Conservation (phyloP, 2,797 vertebrate species). For the Anolis apletophallus region DNA sequence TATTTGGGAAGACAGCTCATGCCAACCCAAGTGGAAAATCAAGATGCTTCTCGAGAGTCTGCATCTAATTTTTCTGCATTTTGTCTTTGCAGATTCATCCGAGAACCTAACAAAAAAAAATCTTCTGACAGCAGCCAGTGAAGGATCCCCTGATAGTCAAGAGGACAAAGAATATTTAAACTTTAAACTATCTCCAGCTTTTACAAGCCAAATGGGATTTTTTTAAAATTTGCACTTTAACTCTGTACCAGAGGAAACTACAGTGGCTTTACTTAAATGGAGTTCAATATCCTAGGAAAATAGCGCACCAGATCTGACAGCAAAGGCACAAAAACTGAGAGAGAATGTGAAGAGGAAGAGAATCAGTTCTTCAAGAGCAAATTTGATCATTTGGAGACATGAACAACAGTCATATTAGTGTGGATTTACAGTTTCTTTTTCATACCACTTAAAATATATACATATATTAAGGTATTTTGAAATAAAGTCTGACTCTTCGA, state of each 20-base stretch:
- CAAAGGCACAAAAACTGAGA: constrained; percentile 52
- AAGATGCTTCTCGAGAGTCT: neutral
- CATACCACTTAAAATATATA: constrained; percentile 79
- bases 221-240: constrained; percentile 87
- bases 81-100: constrained; percentile 94
- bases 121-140: constrained; percentile 67
- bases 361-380: constrained; percentile 67
- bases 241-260: constrained; percentile 75
- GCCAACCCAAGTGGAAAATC: neutral
- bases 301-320: constrained; percentile 62
- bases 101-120: constrained; percentile 91
- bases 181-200: constrained; percentile 86
- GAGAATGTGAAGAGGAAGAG: constrained; percentile 22
- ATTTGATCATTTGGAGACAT: constrained; percentile 65
- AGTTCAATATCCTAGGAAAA: constrained; percentile 60
- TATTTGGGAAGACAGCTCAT: neutral
- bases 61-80: constrained; percentile 58
- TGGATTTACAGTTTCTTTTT: constrained; percentile 80
- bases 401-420: constrained; percentile 65
- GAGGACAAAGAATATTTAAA: constrained; percentile 78
- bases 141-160: constrained; percentile 64
- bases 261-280: constrained; percentile 73
- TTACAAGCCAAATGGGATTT: constrained; percentile 87
- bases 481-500: constrained; percentile 79
- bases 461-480: constrained; percentile 82